Evolutionary conservation across 2,113 vertebrate species (phyloP), one percentile per base, ranked within the genome.

Genomic region (Polypterus senegalus): DNA sequence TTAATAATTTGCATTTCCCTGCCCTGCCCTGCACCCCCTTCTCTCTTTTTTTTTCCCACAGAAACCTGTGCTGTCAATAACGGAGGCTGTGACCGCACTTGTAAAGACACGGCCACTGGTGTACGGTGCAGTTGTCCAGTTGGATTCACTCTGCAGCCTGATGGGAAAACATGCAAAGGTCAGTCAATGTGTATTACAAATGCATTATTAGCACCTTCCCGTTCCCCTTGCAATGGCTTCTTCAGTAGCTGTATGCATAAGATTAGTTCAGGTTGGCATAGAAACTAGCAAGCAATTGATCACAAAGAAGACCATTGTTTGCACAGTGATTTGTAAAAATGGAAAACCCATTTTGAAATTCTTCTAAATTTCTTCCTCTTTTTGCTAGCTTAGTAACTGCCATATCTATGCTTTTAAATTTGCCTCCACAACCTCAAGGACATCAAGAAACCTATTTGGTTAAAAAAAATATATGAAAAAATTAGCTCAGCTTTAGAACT

Each of bases 101-200:
- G 94, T 74, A 98, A 97, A 75, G 94, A 98, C 76, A 98, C 95
- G 0, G 94, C 94, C 59, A 98, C 95, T 0, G 95, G 94, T 47
- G 94, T 98, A 7, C 89, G 93, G 9, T 98, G 95, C 78, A 98
- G 95, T 80, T 98, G 95, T 78, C 95, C 94, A 0, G 94, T 96
- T 47, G 95, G 95, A 69, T 98, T 98, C 77, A 97, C 91, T 4
- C 84, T 98, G 66, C 95, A 97, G 77, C 88, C 93, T 0, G 95
- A 98, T 9, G 93, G 94, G 67, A 98, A 98, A 81, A 97, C 94
- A 1, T 98, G 95, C 78, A 98, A 98, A 98, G 95, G 95, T 98
- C 75, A 90, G 93, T 77, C 11, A 69, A 65, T 75, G 71, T 82
- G 74, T 74, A 9, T 60, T 46, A 49, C 7, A 5, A 51, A 10